Base-by-base conservation (phyloP, 1,140 invertebrate species). In the Sitophilus oryzae region DNA sequence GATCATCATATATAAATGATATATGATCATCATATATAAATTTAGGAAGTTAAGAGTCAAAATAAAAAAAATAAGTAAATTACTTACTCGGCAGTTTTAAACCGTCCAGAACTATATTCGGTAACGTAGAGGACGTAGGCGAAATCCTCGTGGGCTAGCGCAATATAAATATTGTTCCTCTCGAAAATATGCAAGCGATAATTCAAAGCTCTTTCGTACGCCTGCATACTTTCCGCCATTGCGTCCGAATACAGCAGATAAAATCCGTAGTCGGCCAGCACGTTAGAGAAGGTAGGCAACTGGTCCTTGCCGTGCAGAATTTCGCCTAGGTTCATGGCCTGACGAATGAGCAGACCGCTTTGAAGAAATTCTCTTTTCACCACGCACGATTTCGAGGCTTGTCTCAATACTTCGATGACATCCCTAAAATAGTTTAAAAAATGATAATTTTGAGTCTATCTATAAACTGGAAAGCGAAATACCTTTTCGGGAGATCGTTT, bases 101-200 rank as follows among this genome's bases (percentile, higher is more conserved):
- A 96, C 56, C 84, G 81, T 3, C 91, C 91, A 9, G 88, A 85
- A 67, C 83, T 91, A 70, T 96, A 96, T 74, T 95, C 91, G 40
- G 87, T 81, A 8, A 95, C 91, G 70, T 95, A 96, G 14, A 89
- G 82, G 22, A 90, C 90, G 75, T 95, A 96, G 0, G 91, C 90
- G 10, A 95, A 74, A 74, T 95, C 91, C 75, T 94, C 91, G 71
- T 91, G 84, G 20, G 86, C 87, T 20, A 88, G 80, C 1, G 91
- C 92, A 47, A 94, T 85, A 67, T 88, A 83, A 48, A 95, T 80
- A 75, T 92, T 94, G 66, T 82, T 81, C 61, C 82, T 82, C 9
- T 89, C 87, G 76, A 93, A 95, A 65, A 93, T 82, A 50, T 74
- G 70, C 66, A 82, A 80, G 50, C 89, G 80, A 38, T 88, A 84